Evolutionary conservation across 2,113 vertebrate genomes (phyloP).

Genomic region (Riparia riparia): DNA sequence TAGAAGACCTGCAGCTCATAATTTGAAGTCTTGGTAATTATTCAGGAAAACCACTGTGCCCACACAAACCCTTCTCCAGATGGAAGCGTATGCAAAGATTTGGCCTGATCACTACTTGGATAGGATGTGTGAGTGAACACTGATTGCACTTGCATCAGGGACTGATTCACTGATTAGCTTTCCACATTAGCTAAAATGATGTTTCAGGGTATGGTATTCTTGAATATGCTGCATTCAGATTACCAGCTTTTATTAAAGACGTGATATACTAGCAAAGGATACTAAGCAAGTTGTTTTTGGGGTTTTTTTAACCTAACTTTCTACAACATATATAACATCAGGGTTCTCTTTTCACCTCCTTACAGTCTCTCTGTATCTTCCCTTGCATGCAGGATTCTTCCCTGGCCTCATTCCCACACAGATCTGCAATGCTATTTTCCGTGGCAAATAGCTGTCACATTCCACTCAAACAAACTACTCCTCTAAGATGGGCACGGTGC

Average conservation of each 20-base stretch:
- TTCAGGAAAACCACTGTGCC: neutral
- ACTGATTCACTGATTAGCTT: neutral
- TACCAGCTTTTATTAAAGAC: neutral
- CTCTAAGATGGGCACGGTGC: neutral
- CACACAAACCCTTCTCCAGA: neutral
- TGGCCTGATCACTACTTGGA: neutral
- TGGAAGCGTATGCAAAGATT: neutral
- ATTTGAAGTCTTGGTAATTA: slow-evolving; percentile 2
- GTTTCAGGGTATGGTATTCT: neutral
- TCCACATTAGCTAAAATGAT: neutral
- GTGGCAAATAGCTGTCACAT: neutral
- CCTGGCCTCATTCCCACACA: neutral
- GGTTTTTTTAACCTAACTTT: neutral
- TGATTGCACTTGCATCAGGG: neutral
- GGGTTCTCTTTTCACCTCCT: neutral
- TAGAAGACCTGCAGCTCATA: neutral
- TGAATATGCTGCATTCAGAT: neutral
- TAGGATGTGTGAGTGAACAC: neutral
- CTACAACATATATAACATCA: neutral
- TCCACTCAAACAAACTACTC: neutral
- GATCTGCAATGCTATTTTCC: neutral
- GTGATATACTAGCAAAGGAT: neutral
- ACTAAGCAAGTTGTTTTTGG: neutral
- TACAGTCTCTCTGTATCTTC: neutral
- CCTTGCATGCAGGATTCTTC: neutral